Evolutionary conservation across 2,113 vertebrate species (phyloP), one percentile per base, ranked within the genome.

Genomic region (Nannospalax galili): DNA sequence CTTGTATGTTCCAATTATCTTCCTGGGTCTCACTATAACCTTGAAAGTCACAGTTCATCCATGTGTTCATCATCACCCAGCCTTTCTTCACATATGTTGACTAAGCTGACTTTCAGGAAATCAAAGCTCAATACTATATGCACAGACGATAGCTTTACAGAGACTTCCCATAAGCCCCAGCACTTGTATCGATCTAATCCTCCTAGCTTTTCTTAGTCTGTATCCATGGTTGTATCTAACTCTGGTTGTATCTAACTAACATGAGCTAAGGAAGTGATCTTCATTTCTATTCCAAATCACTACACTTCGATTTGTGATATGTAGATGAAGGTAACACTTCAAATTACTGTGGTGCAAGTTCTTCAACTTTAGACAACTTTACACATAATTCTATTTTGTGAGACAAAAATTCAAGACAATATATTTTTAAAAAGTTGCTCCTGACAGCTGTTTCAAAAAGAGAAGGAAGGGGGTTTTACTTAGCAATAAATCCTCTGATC

Each of bases 361-460:
- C 15, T n/a, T 58, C 64, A 77, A 58, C 45, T 12, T 84, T 72
- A 32, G 28, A 64, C 12, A 73, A 40, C 12, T 65, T 42, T 74
- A n/a, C 0, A 1, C 9, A 28, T 48, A 0, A 48, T 84, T 56
- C 0, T 60, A 9, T 73, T 40, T 70, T 88, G 77, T 52, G 45
- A 85, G 42, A 85, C 0, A 65, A 81, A 96, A 56, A 48, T 14
- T 75, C 32, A 93, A 81, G 32, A 40, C 7, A 81, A 64, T 78
- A 69, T 52, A 9, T 60, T 24, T 69, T 6, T 90, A 84, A 12
- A 88, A 60, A 30, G 40, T 72, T 70, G 35, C 14, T 65, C 8
- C 60, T 64, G 30, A 96, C 24, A 94, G 16, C 48, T 74, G 28
- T 35, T 85, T 88, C n/a, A 62, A 92, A 80, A 45, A 60, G 20